Percentiles rank a stretch among this genome's conserved stretches.
phyloP scores from a whole-genome alignment of 2,888 invertebrate species.

The Ecdyonurus torrentis region DNA sequence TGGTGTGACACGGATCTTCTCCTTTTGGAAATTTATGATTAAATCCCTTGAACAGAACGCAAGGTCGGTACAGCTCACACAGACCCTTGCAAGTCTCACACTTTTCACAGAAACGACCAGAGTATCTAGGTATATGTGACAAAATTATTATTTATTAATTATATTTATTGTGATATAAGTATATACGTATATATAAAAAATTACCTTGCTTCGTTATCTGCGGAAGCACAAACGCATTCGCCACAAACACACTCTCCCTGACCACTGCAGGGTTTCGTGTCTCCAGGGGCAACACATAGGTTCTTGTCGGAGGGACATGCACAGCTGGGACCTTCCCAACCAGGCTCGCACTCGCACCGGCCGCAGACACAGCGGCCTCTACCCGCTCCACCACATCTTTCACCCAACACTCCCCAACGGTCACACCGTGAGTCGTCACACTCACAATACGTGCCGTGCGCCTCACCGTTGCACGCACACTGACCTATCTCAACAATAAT shows the following conservation, averaged over 20 bases:
- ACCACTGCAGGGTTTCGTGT: conserved; percentile 40
- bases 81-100: conserved; percentile 33
- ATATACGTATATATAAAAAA: neutral
- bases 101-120: conserved; percentile 35
- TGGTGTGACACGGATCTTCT: neutral
- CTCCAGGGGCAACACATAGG: conserved; percentile 34
- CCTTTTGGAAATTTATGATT: neutral
- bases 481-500: too few relatives aligned
- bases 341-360: conserved; percentile 47
- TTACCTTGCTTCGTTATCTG: neutral
- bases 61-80: conserved; percentile 33
- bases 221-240: conserved; percentile 47
- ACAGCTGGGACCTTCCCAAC: neutral
- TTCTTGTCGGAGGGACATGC: neutral
- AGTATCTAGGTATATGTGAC: conserved; percentile 22
- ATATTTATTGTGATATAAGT: neutral
- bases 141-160: neutral
- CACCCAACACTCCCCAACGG: conserved; percentile 67
- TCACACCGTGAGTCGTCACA: conserved; percentile 69
- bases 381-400: conserved; percentile 38
- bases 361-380: conserved; percentile 70
- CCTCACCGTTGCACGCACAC: conserved; percentile 25
- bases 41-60: conserved; percentile 24
- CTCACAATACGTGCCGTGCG: conserved; percentile 36
- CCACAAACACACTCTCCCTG: conserved; percentile 67